phyloP scores from a whole-genome alignment of 2,113 vertebrate species.

The Grallaria varia region DNA sequence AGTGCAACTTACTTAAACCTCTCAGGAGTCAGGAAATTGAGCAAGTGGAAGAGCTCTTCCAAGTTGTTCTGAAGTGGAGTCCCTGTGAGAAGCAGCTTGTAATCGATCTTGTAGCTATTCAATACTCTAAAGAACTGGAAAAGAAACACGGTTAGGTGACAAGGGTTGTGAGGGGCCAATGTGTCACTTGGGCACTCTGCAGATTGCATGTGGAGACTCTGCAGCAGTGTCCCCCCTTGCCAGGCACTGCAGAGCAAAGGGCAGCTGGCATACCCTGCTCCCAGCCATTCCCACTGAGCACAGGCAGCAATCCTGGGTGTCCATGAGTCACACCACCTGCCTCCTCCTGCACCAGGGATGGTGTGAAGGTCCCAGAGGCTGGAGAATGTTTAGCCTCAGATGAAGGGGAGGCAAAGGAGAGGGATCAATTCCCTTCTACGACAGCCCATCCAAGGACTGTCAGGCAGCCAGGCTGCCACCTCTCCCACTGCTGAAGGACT shows the following conservation, averaged over 20 bases:
- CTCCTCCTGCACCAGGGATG: background rate
- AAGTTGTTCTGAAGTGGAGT: conserved; percentile 98
- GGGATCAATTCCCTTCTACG: fast-evolving
- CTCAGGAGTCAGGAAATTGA: conserved; percentile 96
- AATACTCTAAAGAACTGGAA: conserved; percentile 94
- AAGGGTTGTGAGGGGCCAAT: background rate
- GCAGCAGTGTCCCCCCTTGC: fast-evolving
- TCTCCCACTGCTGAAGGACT: background rate
- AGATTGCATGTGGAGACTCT: fast-evolving
- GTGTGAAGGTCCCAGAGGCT: background rate
- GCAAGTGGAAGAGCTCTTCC: conserved; percentile 96
- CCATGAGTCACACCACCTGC: background rate
- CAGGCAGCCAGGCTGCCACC: background rate
- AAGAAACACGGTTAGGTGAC: background rate
- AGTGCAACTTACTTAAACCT: conserved; percentile 89
- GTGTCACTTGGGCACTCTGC: background rate
- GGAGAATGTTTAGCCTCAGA: background rate
- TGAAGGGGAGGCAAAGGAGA: background rate
- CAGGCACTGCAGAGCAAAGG: fast-evolving
- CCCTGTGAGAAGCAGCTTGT: conserved; percentile 96
- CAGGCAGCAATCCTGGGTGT: background rate
- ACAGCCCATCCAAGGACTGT: background rate
- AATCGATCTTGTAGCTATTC: conserved; percentile 98
- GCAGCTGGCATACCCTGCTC: background rate
- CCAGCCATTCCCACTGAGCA: background rate